A percentile compares a stretch with the other conserved stretches of the same genome.
Evolutionary conservation across 1,140 invertebrate species (phyloP).

Genomic region (Drosophila mauritiana): DNA sequence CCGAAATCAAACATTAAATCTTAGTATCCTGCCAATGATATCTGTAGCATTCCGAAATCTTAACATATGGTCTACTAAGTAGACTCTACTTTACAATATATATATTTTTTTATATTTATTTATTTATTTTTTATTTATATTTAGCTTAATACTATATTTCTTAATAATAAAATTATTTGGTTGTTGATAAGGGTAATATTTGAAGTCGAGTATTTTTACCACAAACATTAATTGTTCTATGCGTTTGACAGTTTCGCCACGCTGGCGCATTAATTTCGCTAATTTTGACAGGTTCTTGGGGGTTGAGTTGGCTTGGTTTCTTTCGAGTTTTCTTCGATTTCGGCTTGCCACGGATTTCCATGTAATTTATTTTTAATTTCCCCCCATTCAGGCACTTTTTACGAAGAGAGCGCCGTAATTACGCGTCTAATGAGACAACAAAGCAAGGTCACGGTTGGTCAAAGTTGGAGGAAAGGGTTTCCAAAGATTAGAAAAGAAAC

Average conservation of each 20-base stretch:
- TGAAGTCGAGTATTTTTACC: neutral
- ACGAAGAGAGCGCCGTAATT: conserved; percentile 64
- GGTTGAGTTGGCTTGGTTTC: conserved; percentile 9
- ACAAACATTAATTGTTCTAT: conserved; percentile 32
- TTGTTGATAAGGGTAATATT: neutral
- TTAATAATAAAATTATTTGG: too few species aligned
- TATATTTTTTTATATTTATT: too few species aligned
- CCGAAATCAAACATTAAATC: neutral
- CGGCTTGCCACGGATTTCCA: conserved; percentile 56
- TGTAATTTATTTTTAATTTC: conserved; percentile 82
- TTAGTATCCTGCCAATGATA: too few species aligned
- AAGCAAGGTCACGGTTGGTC: conserved; percentile 57
- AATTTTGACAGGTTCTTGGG: conserved; percentile 69
- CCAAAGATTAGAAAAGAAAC: conserved; percentile 37
- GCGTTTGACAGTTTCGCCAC: conserved; percentile 63
- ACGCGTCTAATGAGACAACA: conserved; percentile 82
- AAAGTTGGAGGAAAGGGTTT: conserved; percentile 49
- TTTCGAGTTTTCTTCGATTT: conserved; percentile 66
- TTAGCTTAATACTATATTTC: too few species aligned
- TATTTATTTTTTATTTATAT: too few species aligned
- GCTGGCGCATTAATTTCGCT: conserved; percentile 74
- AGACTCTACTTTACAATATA: too few species aligned
- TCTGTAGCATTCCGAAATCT: too few species aligned
- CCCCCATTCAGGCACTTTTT: conserved; percentile 45
- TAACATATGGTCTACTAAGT: too few species aligned